Evolutionary conservation across 2,113 vertebrate genomes (phyloP), one percentile per base, ranked within the genome.

Genomic region (Falcunculus frontatus): DNA sequence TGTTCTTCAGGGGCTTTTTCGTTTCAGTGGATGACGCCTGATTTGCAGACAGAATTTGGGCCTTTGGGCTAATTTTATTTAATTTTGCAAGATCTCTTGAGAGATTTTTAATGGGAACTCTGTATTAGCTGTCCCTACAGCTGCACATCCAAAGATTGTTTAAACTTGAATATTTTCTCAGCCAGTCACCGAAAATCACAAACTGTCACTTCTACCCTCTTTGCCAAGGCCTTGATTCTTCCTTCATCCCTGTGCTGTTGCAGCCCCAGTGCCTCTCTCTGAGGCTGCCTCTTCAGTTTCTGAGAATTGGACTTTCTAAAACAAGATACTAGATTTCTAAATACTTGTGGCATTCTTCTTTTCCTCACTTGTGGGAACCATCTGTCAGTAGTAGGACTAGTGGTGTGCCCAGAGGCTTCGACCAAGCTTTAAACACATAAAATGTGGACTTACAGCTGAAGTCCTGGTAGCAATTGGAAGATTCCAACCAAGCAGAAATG

Each of bases 61-160:
- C 76, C 89, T 95, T 75, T 72, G 60, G 84, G 94, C 64, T 94
- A 64, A 82, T 92, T 91, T 91, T 92, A 82, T 53, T 97, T 92
- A 93, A 90, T 90, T 41, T 90, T 86, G 52, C 75, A 84, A 73
- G 67, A 70, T 92, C 83, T 90, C 88, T 41, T 67, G 90, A 74
- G 95, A 88, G 50, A 46, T 67, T 70, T 88, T 72, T 92, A 94
- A 86, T 86, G 60, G 75, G 50, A 95, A 29, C 55, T 74, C 83
- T 12, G 5, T 50, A 69, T 94, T 93, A 77, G 49, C 78, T 44
- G 26, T 90, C 55, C 70, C 59, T 53, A 62, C 26, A 74, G 83
- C 68, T 88, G 68, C 50, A 84, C 49, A 80, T 57, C 26, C 46
- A 63, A 76, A 86, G 39, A 63, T 80, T 90, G 72, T 89, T 96